A percentile compares a stretch with the other conserved stretches of the same genome.
Evolutionary conservation across 2,113 vertebrate genomes (phyloP).

Genomic region (Danio rerio): DNA sequence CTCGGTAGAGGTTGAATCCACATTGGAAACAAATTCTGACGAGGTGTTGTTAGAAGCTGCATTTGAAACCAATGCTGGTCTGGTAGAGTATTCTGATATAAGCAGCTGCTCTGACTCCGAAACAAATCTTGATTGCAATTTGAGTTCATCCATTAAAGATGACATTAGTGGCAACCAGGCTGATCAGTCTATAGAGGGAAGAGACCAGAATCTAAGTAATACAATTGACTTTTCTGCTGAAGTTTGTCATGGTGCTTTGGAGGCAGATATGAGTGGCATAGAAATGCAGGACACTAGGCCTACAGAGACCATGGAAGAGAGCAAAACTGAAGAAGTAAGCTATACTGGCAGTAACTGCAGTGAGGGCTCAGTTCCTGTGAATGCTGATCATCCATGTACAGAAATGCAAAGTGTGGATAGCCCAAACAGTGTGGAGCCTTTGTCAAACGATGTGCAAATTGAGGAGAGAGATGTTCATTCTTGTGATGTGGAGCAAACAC

Average conservation of each 20-base stretch:
- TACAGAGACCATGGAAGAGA: neutral
- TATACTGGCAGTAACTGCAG: neutral
- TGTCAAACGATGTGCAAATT: constrained; percentile 40
- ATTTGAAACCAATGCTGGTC: constrained; percentile 57
- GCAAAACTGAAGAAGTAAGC: neutral
- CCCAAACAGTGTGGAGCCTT: constrained; percentile 2
- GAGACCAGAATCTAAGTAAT: constrained; percentile 28
- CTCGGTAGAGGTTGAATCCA: constrained; percentile 55
- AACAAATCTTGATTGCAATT: constrained; percentile 57
- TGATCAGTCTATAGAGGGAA: constrained; percentile 43
- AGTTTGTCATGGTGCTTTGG: neutral
- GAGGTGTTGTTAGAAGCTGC: constrained; percentile 64
- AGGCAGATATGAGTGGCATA: too few relatives aligned
- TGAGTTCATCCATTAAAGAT: constrained; percentile 62
- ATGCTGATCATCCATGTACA: constrained; percentile 19
- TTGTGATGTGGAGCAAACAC: constrained; percentile 7
- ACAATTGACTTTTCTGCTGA: constrained; percentile 28
- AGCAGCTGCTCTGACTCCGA: constrained; percentile 74
- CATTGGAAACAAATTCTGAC: constrained; percentile 62
- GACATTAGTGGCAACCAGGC: constrained; percentile 2
- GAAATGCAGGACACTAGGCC: neutral
- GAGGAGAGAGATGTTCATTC: neutral
- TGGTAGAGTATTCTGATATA: constrained; percentile 71
- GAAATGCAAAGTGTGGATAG: constrained; percentile 18
- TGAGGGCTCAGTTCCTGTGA: neutral